Percentiles rank a stretch among this genome's conserved stretches.
These are phyloP conservation scores for Parauchenoglanis ngamensis DNA, from an alignment of 2,797 vertebrate genomes.

Conservation along the genomic window DNA sequence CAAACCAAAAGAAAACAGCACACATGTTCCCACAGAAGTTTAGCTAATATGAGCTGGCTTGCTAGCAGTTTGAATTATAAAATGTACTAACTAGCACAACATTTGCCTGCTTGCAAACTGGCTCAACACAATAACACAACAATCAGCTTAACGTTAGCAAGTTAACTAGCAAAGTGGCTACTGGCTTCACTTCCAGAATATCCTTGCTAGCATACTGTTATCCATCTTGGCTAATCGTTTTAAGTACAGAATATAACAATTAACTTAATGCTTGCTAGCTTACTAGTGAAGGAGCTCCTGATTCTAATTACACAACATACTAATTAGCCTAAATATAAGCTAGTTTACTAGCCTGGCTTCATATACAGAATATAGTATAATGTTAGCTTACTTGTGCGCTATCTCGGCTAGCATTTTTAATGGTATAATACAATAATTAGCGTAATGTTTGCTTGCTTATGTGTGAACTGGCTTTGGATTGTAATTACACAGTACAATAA, in stretches of 20 bases:
- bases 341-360: neutral
- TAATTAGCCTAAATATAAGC: neutral
- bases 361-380: neutral
- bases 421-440: neutral
- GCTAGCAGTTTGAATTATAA: neutral
- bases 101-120: neutral
- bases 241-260: neutral
- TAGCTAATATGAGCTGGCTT: neutral
- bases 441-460: neutral
- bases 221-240: neutral
- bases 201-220: neutral
- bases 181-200: neutral
- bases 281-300: neutral
- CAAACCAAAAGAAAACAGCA: slow-evolving; percentile 42
- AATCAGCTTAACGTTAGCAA: neutral
- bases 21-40: slow-evolving; percentile 5
- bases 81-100: neutral
- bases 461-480: neutral
- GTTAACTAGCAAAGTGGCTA: neutral
- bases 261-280: neutral
- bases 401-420: neutral
- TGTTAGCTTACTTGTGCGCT: neutral
- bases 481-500: neutral
- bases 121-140: neutral
- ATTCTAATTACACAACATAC: neutral